Conservation (phyloP, 2,888 invertebrate species). For the Agonopterix heracliana region DNA sequence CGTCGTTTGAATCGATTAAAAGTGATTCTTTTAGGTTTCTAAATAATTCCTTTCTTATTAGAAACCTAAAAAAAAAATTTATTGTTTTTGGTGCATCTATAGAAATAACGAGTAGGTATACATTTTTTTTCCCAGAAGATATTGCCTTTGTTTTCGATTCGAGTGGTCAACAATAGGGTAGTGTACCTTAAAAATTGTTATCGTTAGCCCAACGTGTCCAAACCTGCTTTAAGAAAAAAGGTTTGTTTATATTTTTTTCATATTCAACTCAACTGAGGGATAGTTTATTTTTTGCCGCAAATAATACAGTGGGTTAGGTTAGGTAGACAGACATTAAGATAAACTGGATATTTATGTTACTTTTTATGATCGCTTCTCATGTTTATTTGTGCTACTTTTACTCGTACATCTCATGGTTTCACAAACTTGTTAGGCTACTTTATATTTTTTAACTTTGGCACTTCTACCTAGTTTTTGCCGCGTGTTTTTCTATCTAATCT, state of each 20-base stretch:
- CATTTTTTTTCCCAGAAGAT: no score
- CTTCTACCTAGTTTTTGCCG: no score
- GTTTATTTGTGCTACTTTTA: constrained; percentile 1
- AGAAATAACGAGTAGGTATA: no score
- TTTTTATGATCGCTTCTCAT: not conserved
- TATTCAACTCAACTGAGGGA: constrained; percentile 17
- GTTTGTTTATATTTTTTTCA: constrained; percentile 51
- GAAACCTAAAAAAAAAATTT: no score
- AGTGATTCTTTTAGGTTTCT: no score
- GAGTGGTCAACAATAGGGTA: not conserved
- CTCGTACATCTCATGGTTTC: not conserved
- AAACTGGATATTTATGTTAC: constrained; percentile 1
- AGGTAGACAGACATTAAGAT: not conserved
- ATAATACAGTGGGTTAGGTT: constrained; percentile 15
- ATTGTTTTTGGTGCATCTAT: no score
- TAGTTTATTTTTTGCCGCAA: constrained; percentile 28
- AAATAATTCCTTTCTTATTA: no score
- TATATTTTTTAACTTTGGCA: no score
- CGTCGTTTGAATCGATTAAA: no score
- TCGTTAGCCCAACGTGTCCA: constrained; percentile 32
- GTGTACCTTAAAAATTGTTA: constrained; percentile 14
- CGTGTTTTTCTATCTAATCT: no score
- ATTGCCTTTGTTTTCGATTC: not conserved
- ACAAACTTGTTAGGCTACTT: no score
- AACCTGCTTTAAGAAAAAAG: constrained; percentile 27